Evolutionary conservation across 92 coral and sea anemone species (phyloP).

Genomic region (Hydrozoanthus gracilis): DNA sequence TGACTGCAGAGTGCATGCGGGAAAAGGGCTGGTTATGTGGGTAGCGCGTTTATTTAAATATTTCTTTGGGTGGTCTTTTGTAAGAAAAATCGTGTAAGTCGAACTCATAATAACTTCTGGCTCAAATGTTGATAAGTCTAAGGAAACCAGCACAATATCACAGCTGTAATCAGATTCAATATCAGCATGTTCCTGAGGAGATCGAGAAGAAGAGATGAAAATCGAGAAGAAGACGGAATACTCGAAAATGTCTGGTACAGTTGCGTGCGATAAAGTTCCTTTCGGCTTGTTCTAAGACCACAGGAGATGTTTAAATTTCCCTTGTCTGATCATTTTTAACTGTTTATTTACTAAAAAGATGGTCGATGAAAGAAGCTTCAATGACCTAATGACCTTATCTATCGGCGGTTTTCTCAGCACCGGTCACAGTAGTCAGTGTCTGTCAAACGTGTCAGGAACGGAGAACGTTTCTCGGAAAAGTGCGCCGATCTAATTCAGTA

Average conservation of each 20-base stretch:
- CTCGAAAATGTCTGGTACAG: not conserved
- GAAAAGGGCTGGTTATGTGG: not conserved
- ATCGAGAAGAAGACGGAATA: too few relatives aligned
- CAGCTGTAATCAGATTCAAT: too few relatives aligned
- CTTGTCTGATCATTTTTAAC: conserved; percentile 6
- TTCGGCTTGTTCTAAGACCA: conserved; percentile 39
- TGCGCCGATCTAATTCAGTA: conserved; percentile 23
- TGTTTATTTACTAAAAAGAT: conserved; percentile 44
- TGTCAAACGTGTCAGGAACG: not conserved
- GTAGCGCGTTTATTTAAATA: not conserved
- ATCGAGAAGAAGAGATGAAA: not conserved
- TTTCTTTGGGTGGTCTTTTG: conserved; percentile 40
- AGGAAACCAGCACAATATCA: too few relatives aligned
- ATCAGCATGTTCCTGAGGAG: too few relatives aligned
- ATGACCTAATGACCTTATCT: conserved; percentile 34
- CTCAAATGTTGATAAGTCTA: too few relatives aligned
- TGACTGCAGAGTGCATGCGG: not conserved
- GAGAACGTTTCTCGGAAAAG: not conserved
- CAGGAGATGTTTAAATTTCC: conserved; percentile 39
- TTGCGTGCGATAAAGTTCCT: conserved; percentile 36
- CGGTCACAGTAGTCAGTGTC: conserved; percentile 14
- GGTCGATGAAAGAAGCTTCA: conserved; percentile 37
- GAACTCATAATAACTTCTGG: not conserved
- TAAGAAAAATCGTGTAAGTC: not conserved
- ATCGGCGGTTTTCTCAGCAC: conserved; percentile 30